Evolutionary conservation across 1,140 invertebrate genomes (phyloP).

Genomic region (Temnothorax longispinosus): DNA sequence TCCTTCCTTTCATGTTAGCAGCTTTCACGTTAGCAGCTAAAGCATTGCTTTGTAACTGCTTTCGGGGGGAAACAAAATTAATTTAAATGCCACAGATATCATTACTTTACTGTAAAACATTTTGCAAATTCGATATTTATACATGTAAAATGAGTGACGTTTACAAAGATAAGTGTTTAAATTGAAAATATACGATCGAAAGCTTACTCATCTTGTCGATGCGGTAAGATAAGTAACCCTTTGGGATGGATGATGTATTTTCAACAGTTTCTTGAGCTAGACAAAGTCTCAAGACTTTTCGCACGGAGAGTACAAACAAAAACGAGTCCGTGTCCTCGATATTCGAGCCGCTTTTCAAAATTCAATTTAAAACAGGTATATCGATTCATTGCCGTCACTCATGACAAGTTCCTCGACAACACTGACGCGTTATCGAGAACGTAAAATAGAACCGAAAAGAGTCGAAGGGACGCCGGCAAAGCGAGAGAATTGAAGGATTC

Average conservation of each 20-base stretch:
- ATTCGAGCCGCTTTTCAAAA: conserved; percentile 40
- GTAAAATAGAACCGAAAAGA: conserved; percentile 36
- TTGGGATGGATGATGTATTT: background rate
- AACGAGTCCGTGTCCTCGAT: conserved; percentile 20
- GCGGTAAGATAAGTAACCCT: conserved; percentile 3
- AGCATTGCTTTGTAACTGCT: background rate
- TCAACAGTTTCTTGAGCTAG: conserved; percentile 10
- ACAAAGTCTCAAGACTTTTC: conserved; percentile 17
- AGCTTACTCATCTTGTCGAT: background rate
- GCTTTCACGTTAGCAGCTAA: background rate
- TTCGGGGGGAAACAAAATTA: background rate
- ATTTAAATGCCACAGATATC: background rate
- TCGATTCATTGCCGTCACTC: conserved; percentile 31
- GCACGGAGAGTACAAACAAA: background rate
- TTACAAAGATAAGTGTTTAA: background rate
- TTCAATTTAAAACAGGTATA: conserved; percentile 55
- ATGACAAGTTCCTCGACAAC: conserved; percentile 14
- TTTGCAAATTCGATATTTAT: background rate
- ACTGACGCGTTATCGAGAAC: conserved; percentile 14
- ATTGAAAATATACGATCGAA: background rate
- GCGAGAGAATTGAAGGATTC: background rate
- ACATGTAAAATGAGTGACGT: background rate
- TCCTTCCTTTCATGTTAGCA: conserved; percentile 4
- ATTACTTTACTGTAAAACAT: background rate
- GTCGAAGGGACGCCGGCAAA: conserved; percentile 12